phyloP scores from a whole-genome alignment of 2,113 vertebrate genomes.

The Nibea coibor region DNA sequence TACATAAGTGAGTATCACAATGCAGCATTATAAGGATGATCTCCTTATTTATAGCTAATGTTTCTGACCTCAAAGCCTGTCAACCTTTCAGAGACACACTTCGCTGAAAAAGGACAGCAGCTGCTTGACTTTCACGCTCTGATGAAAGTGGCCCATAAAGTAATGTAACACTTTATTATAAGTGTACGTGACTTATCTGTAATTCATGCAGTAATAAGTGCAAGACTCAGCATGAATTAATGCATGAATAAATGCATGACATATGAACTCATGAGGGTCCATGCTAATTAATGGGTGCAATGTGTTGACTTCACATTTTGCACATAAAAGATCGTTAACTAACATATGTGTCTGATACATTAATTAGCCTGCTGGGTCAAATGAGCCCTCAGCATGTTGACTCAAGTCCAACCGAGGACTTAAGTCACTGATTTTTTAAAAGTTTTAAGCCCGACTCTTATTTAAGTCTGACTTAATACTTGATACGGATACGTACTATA shows the following conservation, averaged over 20 bases:
- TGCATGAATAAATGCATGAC: conserved; percentile 70
- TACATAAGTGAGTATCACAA: conserved; percentile 39
- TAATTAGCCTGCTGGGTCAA: conserved; percentile 46
- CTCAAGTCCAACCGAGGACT: not conserved
- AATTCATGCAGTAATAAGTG: conserved; percentile 48
- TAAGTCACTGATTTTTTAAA: not conserved
- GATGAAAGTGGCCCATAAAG: conserved; percentile 32
- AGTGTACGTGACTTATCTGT: conserved; percentile 42
- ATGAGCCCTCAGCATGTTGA: not conserved
- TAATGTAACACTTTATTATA: conserved; percentile 20
- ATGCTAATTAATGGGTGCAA: conserved; percentile 46
- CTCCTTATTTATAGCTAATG: conserved; percentile 21
- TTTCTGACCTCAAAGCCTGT: conserved; percentile 30
- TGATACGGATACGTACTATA: conserved; percentile 12
- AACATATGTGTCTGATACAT: conserved; percentile 29
- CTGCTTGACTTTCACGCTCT: conserved; percentile 20
- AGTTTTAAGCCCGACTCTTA: conserved; percentile 2
- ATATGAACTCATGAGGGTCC: conserved; percentile 43
- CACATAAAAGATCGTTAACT: conserved; percentile 44
- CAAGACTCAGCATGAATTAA: conserved; percentile 58
- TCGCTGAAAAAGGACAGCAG: conserved; percentile 7
- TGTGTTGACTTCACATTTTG: conserved; percentile 29
- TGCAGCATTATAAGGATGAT: conserved; percentile 15
- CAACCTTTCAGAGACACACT: conserved; percentile 1
- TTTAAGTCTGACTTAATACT: conserved; percentile 16